Evolutionary conservation across 2,888 invertebrate genomes (phyloP), one percentile per base, ranked within the genome.

Genomic region (Hirtodrosophila duncani): DNA sequence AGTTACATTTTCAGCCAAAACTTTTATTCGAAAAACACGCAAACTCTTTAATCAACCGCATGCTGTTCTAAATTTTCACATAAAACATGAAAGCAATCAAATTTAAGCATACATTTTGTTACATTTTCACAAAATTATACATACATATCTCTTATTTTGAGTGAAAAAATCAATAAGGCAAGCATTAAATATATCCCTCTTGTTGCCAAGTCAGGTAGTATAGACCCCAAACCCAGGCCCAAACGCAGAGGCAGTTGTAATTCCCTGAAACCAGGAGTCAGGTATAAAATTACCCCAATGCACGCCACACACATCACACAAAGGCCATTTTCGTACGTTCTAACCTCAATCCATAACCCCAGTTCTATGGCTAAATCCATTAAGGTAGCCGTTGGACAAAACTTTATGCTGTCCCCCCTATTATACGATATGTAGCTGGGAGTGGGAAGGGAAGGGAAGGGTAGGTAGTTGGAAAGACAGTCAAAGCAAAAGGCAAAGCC

Each of bases 241-340:
- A n/a, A n/a, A n/a, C n/a, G n/a, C n/a, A 13, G 33, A 39, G 31
- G 38, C 56, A 48, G 46, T 48, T 68, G 75, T 55, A 65, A 72
- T 71, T 71, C 78, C 56, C 61, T 61, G 72, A 62, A 74, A 62
- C 57, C 43, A 10, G 14, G 55, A 17, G 45, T 29, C 48, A 45
- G 57, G 39, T 46, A 58, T 66, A 61, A 75, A 75, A 75, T 79
- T 81, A 75, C 68, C 77, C 36, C 68, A 60, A 50, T 50, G 68
- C 74, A 75, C 74, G 75, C 75, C 59, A 75, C 60, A 41, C 59
- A 37, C 67, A 67, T 80, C 59, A 37, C 67, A 67, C 77, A 81
- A 80, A 81, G 80, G 65, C 82, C 75, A 75, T 81, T 81, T 75
- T 75, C 72, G 71, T 81, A 79, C 81, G 71, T 81, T 81, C 81